phyloP scores from a whole-genome alignment of 1,140 invertebrate genomes.

The Microplitis mediator region DNA sequence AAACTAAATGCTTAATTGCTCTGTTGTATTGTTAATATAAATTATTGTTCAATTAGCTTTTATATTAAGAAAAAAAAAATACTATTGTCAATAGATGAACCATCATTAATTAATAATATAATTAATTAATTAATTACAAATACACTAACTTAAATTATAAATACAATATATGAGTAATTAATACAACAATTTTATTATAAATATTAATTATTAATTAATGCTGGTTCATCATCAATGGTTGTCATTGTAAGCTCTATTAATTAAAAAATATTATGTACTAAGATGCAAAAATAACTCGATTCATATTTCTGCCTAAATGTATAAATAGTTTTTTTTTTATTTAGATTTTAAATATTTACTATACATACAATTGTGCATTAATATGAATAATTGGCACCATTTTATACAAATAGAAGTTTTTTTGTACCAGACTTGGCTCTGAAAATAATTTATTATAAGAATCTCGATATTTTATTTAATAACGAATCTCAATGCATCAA shows the following conservation, averaged over 20 bases:
- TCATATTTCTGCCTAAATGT: not conserved
- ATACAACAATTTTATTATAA: not conserved
- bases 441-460: too few relatives aligned
- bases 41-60: constrained; percentile 36
- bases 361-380: constrained; percentile 26
- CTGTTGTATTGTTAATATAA: constrained; percentile 31
- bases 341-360: not conserved
- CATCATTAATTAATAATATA: constrained; percentile 33
- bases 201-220: not conserved
- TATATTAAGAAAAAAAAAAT: constrained; percentile 24
- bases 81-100: constrained; percentile 37
- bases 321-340: not conserved
- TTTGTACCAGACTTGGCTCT: constrained; percentile 19
- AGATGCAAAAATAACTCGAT: not conserved
- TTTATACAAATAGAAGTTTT: constrained; percentile 16
- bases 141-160: not conserved
- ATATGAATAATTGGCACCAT: not conserved
- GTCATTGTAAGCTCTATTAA: not conserved
- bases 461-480: not conserved
- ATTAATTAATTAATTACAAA: not conserved
- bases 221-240: not conserved
- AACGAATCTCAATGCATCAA: not conserved
- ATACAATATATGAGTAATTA: not conserved
- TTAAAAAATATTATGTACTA: not conserved
- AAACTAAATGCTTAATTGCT: constrained; percentile 31